phyloP scores from a whole-genome alignment of 2,113 vertebrate species.

The Passer montanus region DNA sequence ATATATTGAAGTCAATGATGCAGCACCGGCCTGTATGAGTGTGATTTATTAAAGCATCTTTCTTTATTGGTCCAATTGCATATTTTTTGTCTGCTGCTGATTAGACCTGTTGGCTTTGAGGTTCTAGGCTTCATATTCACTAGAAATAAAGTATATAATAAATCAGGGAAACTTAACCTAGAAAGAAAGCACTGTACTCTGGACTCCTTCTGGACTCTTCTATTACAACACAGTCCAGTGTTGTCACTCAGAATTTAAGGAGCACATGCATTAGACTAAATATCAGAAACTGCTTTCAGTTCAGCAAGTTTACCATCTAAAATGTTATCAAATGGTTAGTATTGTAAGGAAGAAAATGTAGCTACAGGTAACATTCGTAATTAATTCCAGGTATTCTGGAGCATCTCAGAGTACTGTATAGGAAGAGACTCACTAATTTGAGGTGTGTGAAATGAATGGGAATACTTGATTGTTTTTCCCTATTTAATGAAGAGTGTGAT shows the following conservation, averaged over 20 bases:
- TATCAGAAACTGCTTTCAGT: not conserved
- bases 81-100: not conserved
- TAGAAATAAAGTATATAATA: not conserved
- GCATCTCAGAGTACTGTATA: rapidly evolving
- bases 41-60: not conserved
- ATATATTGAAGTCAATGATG: not conserved
- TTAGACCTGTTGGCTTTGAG: not conserved
- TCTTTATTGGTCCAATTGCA: not conserved
- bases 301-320: not conserved
- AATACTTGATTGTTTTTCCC: not conserved
- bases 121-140: not conserved
- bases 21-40: not conserved
- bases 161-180: not conserved
- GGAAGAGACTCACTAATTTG: not conserved
- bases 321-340: not conserved
- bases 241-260: not conserved
- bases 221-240: too few relatives aligned
- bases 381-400: not conserved
- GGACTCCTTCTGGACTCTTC: not conserved
- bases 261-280: not conserved
- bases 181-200: not conserved
- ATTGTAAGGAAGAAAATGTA: not conserved
- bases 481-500: not conserved
- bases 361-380: not conserved
- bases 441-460: not conserved